Percentiles rank a stretch among this genome's conserved stretches.
These are phyloP conservation scores for Muscicapa comitata DNA, from an alignment of 2,797 vertebrate species.

Conservation along the genomic window DNA sequence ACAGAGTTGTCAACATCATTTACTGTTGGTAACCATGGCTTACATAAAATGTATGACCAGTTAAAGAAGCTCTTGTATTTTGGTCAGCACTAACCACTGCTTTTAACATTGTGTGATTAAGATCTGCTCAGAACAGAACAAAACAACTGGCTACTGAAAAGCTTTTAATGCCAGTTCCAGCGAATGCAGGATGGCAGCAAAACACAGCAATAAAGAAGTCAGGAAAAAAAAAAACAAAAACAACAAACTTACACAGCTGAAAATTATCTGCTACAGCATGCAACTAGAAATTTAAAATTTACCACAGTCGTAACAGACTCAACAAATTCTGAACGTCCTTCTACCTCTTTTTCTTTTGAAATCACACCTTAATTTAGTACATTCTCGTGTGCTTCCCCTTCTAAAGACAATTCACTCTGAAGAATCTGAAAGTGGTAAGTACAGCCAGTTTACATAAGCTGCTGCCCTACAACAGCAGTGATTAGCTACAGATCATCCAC, in stretches of 20 bases:
- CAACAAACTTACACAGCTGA: not conserved
- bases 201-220: not conserved
- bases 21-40: not conserved
- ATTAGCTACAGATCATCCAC: not conserved
- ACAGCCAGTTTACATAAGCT: accelerated
- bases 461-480: too few species aligned
- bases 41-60: accelerated
- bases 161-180: not conserved
- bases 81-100: not conserved
- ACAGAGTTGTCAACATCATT: not conserved
- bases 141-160: not conserved
- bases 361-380: not conserved
- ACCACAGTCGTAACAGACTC: accelerated
- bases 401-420: not conserved
- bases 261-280: not conserved
- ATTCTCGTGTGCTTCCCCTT: not conserved
- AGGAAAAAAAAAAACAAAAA: accelerated
- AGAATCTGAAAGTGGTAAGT: accelerated
- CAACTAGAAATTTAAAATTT: not conserved
- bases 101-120: not conserved
- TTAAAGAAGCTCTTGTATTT: not conserved
- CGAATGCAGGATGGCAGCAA: not conserved
- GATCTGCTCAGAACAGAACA: not conserved
- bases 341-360: not conserved
- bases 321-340: not conserved